A percentile compares a stretch with the other conserved stretches of the same genome.
Conservation (phyloP, 2,113 vertebrate species). For the Apodemus speciosus region DNA sequence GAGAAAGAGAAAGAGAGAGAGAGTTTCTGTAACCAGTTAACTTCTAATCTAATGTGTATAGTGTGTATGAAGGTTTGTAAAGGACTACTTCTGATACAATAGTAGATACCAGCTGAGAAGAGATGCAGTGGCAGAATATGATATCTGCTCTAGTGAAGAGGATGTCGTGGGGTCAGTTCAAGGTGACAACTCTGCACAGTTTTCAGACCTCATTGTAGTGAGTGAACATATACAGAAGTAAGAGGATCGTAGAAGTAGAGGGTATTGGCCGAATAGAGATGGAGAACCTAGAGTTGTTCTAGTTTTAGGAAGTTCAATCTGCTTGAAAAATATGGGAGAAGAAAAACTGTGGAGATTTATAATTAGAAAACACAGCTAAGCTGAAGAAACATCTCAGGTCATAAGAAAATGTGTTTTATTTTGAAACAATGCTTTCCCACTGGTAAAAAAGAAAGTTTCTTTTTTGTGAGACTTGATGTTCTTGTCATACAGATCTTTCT, state of each 20-base stretch:
- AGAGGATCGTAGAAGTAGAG: neutral
- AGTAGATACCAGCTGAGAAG: neutral
- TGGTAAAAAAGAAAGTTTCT: neutral
- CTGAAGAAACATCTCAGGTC: neutral
- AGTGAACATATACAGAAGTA: neutral
- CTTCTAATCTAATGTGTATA: neutral
- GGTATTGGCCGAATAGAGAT: neutral
- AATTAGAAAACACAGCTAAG: neutral
- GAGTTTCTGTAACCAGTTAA: neutral
- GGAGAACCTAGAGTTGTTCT: neutral
- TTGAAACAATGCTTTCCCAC: neutral
- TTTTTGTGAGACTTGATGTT: too few relatives aligned
- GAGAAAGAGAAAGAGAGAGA: too few relatives aligned
- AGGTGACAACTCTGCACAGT: neutral
- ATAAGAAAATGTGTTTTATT: neutral
- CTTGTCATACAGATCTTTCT: too few relatives aligned
- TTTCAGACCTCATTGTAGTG: too few relatives aligned
- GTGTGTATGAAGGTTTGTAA: fast-evolving
- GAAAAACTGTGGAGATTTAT: neutral
- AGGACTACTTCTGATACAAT: neutral
- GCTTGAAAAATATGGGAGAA: neutral
- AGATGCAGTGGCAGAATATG: neutral
- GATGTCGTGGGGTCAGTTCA: neutral
- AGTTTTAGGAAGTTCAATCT: neutral
- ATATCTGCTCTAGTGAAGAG: neutral